Conservation (phyloP, 2,113 vertebrate species). For the Thalassarche chlororhynchos region DNA sequence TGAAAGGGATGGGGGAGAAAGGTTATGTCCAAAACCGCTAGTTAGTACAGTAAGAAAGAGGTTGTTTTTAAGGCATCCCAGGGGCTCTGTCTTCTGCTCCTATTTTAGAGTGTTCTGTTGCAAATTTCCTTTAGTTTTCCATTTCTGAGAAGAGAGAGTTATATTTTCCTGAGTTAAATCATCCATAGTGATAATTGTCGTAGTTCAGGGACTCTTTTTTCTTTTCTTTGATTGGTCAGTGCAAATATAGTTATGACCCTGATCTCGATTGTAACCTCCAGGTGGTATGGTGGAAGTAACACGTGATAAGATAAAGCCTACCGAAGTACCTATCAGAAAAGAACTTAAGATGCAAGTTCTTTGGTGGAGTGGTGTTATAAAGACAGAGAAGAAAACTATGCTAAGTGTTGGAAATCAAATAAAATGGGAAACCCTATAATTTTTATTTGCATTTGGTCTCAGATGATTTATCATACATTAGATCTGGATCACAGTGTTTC, state of each 20-base stretch:
- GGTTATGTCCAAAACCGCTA: rapidly evolving
- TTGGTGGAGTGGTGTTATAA: background rate
- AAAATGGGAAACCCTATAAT: background rate
- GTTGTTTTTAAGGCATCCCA: background rate
- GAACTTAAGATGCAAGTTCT: background rate
- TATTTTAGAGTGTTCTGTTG: background rate
- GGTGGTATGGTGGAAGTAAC: background rate
- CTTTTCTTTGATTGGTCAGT: background rate
- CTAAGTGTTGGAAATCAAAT: background rate
- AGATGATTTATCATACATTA: background rate
- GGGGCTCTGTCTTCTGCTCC: background rate
- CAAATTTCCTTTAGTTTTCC: background rate
- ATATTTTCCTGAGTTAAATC: background rate
- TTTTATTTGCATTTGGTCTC: background rate
- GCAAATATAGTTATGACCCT: background rate
- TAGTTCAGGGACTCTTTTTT: background rate
- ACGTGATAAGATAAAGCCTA: background rate
- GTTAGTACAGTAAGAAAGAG: background rate
- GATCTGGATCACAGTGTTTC: background rate
- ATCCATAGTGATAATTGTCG: background rate
- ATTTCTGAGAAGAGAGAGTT: background rate
- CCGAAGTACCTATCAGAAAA: background rate
- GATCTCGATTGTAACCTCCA: background rate
- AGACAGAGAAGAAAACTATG: background rate
- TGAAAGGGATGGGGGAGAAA: background rate